Percentiles rank a stretch among this genome's conserved stretches.
These are phyloP conservation scores for Tricholaema leucomelas DNA, from an alignment of 2,113 vertebrate species.

Conservation along the genomic window DNA sequence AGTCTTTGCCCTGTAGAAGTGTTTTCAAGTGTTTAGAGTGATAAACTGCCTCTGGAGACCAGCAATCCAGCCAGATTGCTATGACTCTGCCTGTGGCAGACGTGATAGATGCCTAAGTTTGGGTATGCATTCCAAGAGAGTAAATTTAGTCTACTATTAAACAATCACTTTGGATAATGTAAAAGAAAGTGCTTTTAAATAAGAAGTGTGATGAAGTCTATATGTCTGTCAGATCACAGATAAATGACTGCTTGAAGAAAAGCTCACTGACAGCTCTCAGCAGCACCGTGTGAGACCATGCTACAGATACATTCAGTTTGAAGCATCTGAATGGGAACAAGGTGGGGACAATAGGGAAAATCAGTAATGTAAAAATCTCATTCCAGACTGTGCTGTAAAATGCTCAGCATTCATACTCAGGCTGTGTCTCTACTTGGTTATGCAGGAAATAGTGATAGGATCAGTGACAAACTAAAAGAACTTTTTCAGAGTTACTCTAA, in stretches of 20 bases:
- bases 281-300: background rate
- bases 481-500: background rate
- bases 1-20: background rate
- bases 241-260: background rate
- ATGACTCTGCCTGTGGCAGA: background rate
- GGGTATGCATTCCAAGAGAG: background rate
- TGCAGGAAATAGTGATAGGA: background rate
- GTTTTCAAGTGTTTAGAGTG: background rate
- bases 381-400: background rate
- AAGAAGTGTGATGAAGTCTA: background rate
- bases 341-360: background rate
- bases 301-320: background rate
- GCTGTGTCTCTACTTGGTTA: background rate
- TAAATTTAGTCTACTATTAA: background rate
- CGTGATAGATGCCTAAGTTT: background rate
- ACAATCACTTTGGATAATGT: background rate
- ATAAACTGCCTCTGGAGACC: background rate
- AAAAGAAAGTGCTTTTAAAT: background rate
- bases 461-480: background rate
- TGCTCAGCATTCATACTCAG: background rate
- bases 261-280: background rate
- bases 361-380: background rate
- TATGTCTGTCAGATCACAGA: background rate
- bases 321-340: background rate
- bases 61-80: background rate